Base-by-base conservation (phyloP, 1,140 invertebrate species). In the Ylistrum balloti region DNA sequence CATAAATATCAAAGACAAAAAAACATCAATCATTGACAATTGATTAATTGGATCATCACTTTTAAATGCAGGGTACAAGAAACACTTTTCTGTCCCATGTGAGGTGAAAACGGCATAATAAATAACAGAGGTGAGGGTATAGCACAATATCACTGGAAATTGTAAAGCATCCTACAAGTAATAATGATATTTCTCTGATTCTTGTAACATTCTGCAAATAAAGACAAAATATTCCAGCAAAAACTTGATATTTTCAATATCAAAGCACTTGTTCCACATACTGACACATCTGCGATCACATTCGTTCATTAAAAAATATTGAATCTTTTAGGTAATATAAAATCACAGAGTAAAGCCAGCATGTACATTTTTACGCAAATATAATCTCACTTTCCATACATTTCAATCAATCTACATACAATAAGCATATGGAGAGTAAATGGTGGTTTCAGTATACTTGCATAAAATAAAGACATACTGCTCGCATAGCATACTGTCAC, bases 231-330 rank as follows among this genome's bases (percentile, higher is more conserved):
- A 45, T 17, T 45, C 41, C 41, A 45, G 17, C 20, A 17, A 45
- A 45, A 45, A 45, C 41, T 17, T 9, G 41, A 45, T 45, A 45
- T 45, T 45, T 45, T 45, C 41, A 45, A 45, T 74, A 74, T 74
- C 56, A 74, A 74, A 74, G 56, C 56, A 74, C 56, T 74, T 74
- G 28, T n/a, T 74, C n/a, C 56, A 74, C 56, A 74, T 74, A 74
- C 22, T 74, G 56, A 74, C 56, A 74, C 56, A 74, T 74, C 56
- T 74, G 56, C 22, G 9, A 17, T 74, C 56, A 74, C 22, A 74
- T 74, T 74, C 56, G n/a, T 74, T 74, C 56, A 74, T 74, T 74
- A 74, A 74, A 74, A 74, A 74, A 74, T 74, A 74, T 74, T 74
- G 56, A 74, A 74, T 74, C 56, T 74, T 74, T 74, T 28, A 74